phyloP scores from a whole-genome alignment of 2,113 vertebrate species.

The Stegastes partitus region DNA sequence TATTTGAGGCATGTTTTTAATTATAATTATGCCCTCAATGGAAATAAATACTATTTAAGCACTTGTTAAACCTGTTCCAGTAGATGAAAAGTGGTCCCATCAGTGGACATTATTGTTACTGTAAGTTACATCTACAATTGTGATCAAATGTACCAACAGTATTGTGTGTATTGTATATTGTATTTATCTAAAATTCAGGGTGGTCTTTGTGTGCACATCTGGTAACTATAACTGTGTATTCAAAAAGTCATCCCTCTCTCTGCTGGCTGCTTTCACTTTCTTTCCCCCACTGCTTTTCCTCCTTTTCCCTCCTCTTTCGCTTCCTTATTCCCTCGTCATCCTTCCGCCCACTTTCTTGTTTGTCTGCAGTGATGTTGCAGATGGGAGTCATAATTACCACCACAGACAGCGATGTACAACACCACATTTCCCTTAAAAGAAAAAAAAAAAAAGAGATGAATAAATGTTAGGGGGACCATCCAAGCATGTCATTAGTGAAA shows the following conservation, averaged over 20 bases:
- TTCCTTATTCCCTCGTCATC: neutral
- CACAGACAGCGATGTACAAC: constrained; percentile 30
- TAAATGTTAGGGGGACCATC: constrained; percentile 33
- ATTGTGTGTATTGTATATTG: constrained; percentile 49
- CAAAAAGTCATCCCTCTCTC: constrained; percentile 8
- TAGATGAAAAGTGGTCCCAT: constrained; percentile 32
- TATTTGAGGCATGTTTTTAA: constrained; percentile 58
- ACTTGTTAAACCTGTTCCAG: constrained; percentile 58
- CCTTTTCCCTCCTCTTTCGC: neutral
- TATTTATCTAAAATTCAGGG: constrained; percentile 54
- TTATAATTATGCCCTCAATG: constrained; percentile 29
- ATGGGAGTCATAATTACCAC: constrained; percentile 62
- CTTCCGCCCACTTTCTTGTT: constrained; percentile 15
- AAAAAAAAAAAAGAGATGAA: constrained; percentile 25
- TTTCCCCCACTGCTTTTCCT: neutral
- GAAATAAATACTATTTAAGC: constrained; percentile 60
- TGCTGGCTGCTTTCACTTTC: neutral
- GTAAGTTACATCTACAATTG: constrained; percentile 39
- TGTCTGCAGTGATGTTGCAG: constrained; percentile 41
- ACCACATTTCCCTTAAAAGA: constrained; percentile 36
- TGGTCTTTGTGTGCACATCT: constrained; percentile 43
- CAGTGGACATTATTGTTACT: constrained; percentile 34
- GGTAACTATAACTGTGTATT: constrained; percentile 35
- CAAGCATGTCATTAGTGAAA: constrained; percentile 54
- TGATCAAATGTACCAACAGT: constrained; percentile 56